Evolutionary conservation across 1,140 invertebrate genomes (phyloP).

Genomic region (Euglossa dilemma): DNA sequence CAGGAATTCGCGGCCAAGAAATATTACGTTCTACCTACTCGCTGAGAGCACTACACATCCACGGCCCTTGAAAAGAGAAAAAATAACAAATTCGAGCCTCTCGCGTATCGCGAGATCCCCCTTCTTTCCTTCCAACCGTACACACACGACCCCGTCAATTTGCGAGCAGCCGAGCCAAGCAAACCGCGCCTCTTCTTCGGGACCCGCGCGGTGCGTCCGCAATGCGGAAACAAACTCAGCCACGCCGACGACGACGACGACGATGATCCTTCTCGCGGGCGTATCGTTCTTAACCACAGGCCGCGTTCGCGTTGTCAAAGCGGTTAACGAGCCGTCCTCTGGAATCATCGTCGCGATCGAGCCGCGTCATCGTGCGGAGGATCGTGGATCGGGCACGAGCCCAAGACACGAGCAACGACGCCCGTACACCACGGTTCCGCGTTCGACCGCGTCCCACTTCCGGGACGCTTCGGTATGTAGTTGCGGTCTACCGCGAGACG

Average conservation of each 20-base stretch:
- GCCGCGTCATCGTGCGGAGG: conserved; percentile 8
- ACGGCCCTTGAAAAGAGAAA: too few species aligned
- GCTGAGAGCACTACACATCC: too few species aligned
- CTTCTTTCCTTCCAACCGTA: not conserved
- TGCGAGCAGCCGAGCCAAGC: not conserved
- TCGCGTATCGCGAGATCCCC: not conserved
- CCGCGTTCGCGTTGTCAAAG: conserved; percentile 30
- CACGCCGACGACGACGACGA: conserved; percentile 6
- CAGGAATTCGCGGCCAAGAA: too few species aligned
- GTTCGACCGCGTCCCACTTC: conserved; percentile 16
- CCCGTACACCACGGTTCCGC: not conserved
- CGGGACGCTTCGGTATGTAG: conserved; percentile 32
- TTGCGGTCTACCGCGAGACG: conserved; percentile 43
- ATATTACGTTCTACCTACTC: too few species aligned
- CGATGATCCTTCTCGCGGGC: conserved; percentile 15
- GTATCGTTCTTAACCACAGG: conserved; percentile 57
- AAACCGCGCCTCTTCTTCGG: not conserved
- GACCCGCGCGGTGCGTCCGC: not conserved
- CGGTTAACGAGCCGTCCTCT: conserved; percentile 49
- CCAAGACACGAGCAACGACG: not conserved
- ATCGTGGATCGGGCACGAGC: not conserved
- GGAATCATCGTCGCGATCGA: conserved; percentile 33
- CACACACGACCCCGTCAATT: not conserved
- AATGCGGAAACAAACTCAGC: conserved; percentile 38
- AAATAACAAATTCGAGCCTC: too few species aligned